Base-by-base conservation (phyloP, 2,888 invertebrate species). In the Fragum whitleyi region DNA sequence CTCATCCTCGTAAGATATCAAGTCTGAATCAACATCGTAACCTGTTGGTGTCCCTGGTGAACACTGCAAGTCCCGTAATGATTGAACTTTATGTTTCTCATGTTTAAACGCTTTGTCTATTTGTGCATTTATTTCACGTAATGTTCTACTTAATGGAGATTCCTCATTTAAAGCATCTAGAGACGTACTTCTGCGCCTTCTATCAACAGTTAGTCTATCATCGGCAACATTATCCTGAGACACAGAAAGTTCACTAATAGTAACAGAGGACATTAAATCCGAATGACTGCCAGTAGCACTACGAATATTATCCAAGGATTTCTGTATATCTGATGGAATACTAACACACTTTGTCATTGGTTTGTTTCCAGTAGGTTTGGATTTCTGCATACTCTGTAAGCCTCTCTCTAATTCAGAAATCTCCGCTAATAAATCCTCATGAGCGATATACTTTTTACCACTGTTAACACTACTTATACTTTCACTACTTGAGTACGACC, bases 301-400 rank as follows among this genome's bases (percentile, higher is more conserved):
- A 23, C 86, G 87, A 67, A 92, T 87, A 75, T 91, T 91, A 77
- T 92, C 92, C 42, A 92, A 53, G 6, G 92, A 92, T 81, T 88
- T 88, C 65, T 90, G 91, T 74, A 92, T 91, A 74, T 92, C 92
- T 21, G 91, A 90, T 1, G 92, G 91, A 57, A 92, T 90, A 85
- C 92, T 92, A 62, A 92, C 81, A 81, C 91, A 91, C 79, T 92
- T 92, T n/a, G 88, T 79, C 86, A 91, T 90, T 28, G 78, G 53
- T 42, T 80, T 73, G 16, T 29, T 59, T 51, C 73, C 61, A 62
- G 76, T 26, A 65, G 76, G 67, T 47, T 71, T 72, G 23, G 65
- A 65, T 26, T 83, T 70, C 23, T 85, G 80, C 67, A 86, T 74
- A 42, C 47, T 62, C 61, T 81, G 72, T 36, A 83, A 51, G n/a